Conservation (phyloP, 2,797 vertebrate species). For the Scolopax rusticola region DNA sequence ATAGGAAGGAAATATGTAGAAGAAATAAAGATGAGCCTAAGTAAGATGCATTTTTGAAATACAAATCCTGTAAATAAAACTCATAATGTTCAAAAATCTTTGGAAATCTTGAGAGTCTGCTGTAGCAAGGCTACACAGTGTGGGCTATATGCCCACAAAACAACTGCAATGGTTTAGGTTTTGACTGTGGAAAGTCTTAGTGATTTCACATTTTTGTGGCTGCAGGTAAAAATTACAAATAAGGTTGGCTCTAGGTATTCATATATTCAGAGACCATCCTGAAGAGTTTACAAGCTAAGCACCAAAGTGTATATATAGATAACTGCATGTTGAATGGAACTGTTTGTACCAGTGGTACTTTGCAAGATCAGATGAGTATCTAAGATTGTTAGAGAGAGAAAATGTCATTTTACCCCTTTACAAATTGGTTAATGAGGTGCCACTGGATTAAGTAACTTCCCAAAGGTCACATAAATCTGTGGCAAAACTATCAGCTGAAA, state of each 20-base stretch:
- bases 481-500: neutral
- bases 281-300: neutral
- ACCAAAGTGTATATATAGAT: neutral
- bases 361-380: neutral
- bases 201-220: neutral
- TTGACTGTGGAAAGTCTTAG: neutral
- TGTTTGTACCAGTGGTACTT: neutral
- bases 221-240: neutral
- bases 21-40: neutral
- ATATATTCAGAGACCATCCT: neutral
- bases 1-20: neutral
- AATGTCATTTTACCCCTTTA: slow-evolving; percentile 4
- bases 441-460: slow-evolving; percentile 19
- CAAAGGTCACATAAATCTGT: slow-evolving; percentile 22
- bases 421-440: slow-evolving; percentile 44
- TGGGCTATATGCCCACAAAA: neutral
- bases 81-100: neutral
- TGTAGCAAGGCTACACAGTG: neutral
- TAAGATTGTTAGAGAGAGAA: neutral
- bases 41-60: neutral
- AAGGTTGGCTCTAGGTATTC: neutral
- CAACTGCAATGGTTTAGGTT: neutral
- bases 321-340: neutral
- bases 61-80: neutral
- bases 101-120: neutral